Evolutionary conservation across 2,113 vertebrate species (phyloP).

Genomic region (Castor canadensis): DNA sequence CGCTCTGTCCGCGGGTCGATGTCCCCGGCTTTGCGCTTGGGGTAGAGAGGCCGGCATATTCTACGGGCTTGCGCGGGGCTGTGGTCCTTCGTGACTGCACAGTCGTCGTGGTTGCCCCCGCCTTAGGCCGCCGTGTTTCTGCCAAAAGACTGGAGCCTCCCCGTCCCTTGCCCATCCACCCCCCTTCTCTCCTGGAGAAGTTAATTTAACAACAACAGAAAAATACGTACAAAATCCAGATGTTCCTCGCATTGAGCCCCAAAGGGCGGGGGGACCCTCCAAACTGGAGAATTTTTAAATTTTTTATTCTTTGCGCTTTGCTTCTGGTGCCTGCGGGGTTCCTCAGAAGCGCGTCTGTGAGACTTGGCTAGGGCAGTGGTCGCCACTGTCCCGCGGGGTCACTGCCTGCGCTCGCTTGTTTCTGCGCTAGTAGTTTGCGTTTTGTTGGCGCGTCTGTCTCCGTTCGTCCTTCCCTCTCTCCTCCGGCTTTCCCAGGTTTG

Average conservation of each 20-base stretch:
- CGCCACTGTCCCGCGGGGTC: background rate
- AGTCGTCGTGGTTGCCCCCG: background rate
- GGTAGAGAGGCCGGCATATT: background rate
- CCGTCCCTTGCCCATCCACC: slow-evolving; percentile 30
- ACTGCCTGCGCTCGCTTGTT: background rate
- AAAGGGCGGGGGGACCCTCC: slow-evolving; percentile 47
- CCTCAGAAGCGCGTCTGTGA: slow-evolving; percentile 45
- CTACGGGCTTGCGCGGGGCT: slow-evolving; percentile 10
- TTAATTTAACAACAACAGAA: slow-evolving; percentile 78
- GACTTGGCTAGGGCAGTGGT: background rate
- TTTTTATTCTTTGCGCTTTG: slow-evolving; percentile 74
- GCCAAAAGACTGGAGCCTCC: slow-evolving; percentile 50
- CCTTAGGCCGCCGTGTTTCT: slow-evolving; percentile 47
- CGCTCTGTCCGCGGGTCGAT: background rate
- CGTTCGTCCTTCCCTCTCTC: background rate
- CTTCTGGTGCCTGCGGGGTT: slow-evolving; percentile 36
- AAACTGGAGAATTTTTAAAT: slow-evolving; percentile 20
- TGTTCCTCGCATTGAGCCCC: slow-evolving; percentile 74
- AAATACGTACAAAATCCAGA: slow-evolving; percentile 81
- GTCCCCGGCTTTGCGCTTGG: background rate
- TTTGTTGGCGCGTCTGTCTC: background rate
- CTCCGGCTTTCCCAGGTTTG: background rate
- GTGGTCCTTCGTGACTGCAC: slow-evolving; percentile 6
- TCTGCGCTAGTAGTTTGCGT: background rate
- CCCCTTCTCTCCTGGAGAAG: slow-evolving; percentile 65